Base-by-base conservation (phyloP, 1,140 invertebrate species). In the Lucilia sericata region DNA sequence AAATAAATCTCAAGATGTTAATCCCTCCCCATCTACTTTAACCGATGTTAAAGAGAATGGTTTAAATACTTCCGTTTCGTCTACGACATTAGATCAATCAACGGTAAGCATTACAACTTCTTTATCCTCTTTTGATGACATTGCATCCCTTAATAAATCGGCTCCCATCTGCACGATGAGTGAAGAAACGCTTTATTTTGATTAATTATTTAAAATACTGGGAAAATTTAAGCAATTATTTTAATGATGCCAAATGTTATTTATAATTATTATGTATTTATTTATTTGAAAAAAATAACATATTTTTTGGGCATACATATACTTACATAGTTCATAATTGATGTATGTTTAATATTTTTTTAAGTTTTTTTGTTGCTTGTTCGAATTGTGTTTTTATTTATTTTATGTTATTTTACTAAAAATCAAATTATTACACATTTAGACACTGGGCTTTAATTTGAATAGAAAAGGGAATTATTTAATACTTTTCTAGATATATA, bases 131-230 rank as follows among this genome's bases (percentile, higher is more conserved):
- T 51, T 25, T 55, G 82, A 82, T 60, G 85, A 42, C 12, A 86
- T 86, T 51, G 47, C n/a, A 21, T 42, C 76, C 85, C 86, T 84
- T 86, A 84, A 85, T 82, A 86, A 85, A 87, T 85, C 88, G 88
- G 88, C 88, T 86, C 88, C 88, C 84, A 86, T 89, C 75, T 87
- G 87, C 86, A 88, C 88, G 85, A 88, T 89, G 85, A 89, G 88
- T 82, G 88, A 88, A 83, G 86, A 86, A 83, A 87, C 85, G n/a
- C 84, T 86, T 89, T 9, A 80, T 78, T 51, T 25, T 80, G 19
- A 49, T n/a, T 49, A 80, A 78, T 21, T 70, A 70, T 70, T 70
- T 25, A 10, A 60, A 60, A 14, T 2, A 60, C 12, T n/a, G n/a
- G 10, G 14, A 60, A 60, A 12, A 42, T 3, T 42, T 60, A 60